These are phyloP conservation scores for Falco punctatus DNA, from an alignment of 2,113 vertebrate species.

Conservation along the genomic window DNA sequence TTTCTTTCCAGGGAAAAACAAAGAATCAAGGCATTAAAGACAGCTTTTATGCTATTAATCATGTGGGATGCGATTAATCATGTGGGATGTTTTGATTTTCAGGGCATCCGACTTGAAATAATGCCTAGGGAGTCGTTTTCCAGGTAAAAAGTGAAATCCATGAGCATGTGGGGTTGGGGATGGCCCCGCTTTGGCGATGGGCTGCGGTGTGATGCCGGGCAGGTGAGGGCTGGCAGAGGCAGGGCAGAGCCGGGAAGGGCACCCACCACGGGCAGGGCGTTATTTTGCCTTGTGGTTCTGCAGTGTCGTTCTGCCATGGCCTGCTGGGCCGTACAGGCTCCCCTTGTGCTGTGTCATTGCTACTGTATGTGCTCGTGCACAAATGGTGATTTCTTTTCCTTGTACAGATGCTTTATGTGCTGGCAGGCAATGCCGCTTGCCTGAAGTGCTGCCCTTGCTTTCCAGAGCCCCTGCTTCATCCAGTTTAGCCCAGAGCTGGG, in stretches of 20 bases:
- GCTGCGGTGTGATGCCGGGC: accelerated
- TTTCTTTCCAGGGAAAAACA: neutral
- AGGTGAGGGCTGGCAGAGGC: accelerated
- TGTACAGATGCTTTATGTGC: accelerated
- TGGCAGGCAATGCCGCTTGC: neutral
- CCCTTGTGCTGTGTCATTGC: neutral
- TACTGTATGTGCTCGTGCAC: accelerated
- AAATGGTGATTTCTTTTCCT: too few relatives aligned
- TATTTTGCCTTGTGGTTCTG: neutral
- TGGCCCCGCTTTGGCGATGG: accelerated
- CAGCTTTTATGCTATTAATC: neutral
- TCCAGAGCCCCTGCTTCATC: neutral
- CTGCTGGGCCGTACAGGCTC: neutral
- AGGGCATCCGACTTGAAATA: neutral
- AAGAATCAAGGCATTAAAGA: neutral
- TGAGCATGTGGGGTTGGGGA: accelerated
- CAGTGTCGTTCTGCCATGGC: accelerated
- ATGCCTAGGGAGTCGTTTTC: neutral
- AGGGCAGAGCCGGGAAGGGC: neutral
- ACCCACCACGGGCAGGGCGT: accelerated
- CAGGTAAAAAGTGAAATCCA: accelerated
- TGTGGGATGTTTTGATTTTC: constrained; percentile 2
- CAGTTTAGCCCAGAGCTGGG: neutral
- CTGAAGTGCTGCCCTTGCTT: accelerated
- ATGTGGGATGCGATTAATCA: neutral